A percentile compares a stretch with the other conserved stretches of the same genome.
Conservation (phyloP, 2,888 invertebrate species). For the Coelinius sp. region DNA sequence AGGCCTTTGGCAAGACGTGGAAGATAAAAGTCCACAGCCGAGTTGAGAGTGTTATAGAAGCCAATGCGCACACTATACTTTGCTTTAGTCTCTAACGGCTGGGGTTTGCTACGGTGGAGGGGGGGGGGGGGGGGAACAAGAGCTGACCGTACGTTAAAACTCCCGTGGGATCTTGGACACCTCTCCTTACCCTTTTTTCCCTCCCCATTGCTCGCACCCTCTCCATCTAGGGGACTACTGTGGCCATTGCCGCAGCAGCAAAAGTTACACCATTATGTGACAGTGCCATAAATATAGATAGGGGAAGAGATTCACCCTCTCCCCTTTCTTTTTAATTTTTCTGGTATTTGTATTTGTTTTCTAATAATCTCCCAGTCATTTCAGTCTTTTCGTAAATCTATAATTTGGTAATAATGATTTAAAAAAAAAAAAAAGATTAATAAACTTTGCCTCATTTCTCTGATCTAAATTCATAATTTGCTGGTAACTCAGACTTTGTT, state of each 20-base stretch:
- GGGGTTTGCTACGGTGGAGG: too few species aligned
- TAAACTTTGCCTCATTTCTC: too few species aligned
- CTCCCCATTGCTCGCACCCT: conserved; percentile 24
- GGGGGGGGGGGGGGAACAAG: too few species aligned
- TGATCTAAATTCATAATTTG: too few species aligned
- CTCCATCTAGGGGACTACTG: conserved; percentile 36
- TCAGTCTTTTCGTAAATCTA: background rate
- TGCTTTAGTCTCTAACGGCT: conserved; percentile 48
- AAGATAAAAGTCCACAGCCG: conserved; percentile 54
- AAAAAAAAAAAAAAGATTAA: too few species aligned
- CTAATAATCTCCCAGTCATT: background rate
- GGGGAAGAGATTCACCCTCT: background rate
- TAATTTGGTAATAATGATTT: background rate
- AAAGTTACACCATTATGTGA: conserved; percentile 68
- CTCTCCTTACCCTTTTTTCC: conserved; percentile 28
- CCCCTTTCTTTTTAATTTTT: too few species aligned
- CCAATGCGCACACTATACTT: conserved; percentile 2
- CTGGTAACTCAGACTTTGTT: too few species aligned
- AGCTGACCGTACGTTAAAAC: conserved; percentile 68
- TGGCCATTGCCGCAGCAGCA: conserved; percentile 52
- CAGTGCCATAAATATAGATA: conserved; percentile 55
- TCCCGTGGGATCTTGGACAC: conserved; percentile 56
- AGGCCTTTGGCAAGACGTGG: conserved; percentile 44
- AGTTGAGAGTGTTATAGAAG: background rate
- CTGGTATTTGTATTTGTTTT: background rate